phyloP scores from a whole-genome alignment of 2,797 vertebrate species.

The Cyprinella venusta region DNA sequence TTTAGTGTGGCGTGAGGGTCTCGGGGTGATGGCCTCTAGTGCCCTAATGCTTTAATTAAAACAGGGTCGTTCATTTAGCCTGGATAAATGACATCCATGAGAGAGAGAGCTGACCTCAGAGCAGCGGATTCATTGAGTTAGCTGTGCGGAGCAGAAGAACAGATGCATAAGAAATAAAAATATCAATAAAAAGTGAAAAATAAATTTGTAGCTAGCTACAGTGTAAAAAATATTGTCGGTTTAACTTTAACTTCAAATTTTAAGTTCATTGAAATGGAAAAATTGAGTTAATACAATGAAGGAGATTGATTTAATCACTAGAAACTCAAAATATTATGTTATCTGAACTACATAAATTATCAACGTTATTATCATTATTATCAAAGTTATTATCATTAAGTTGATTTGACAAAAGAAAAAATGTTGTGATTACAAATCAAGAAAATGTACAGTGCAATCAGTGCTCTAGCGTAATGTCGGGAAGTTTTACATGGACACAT shows the following conservation, averaged over 20 bases:
- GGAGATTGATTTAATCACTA: too few relatives aligned
- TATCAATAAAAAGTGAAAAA: background rate
- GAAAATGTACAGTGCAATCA: background rate
- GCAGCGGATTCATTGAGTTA: slow-evolving; percentile 48
- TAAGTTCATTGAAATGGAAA: too few relatives aligned
- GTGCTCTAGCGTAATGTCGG: background rate
- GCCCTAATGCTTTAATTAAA: slow-evolving; percentile 49
- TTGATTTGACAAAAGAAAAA: too few relatives aligned
- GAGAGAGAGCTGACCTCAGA: slow-evolving; percentile 24
- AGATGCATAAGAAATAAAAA: background rate
- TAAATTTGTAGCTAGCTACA: background rate
- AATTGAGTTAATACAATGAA: too few relatives aligned
- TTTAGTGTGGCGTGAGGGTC: background rate
- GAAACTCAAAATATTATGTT: too few relatives aligned
- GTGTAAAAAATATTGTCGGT: too few relatives aligned
- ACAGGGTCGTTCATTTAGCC: slow-evolving; percentile 27
- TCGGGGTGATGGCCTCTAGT: background rate
- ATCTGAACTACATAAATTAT: background rate
- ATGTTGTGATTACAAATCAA: too few relatives aligned
- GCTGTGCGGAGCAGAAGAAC: background rate
- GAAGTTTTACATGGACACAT: too few relatives aligned
- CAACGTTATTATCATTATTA: too few relatives aligned
- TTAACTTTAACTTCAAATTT: too few relatives aligned
- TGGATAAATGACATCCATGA: slow-evolving; percentile 29
- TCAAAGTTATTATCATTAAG: too few relatives aligned